Percentiles rank a stretch among this genome's conserved stretches.
These are phyloP conservation scores for Odontocerum albicorne DNA, from an alignment of 2,888 invertebrate genomes.

Conservation along the genomic window DNA sequence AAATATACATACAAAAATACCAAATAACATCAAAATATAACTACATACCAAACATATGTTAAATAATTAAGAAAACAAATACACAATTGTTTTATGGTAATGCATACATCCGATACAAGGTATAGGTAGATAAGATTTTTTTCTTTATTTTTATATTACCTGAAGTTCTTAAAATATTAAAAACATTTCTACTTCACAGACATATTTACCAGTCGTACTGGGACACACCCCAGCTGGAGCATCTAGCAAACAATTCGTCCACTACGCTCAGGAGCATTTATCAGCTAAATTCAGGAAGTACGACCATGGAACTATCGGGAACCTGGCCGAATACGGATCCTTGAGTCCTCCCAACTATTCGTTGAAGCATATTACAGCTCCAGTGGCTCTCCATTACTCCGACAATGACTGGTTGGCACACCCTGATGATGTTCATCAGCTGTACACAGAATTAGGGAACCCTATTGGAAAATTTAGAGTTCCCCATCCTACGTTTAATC, in stretches of 20 bases:
- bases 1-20: no score
- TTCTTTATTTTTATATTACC: no score
- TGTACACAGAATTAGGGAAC: conserved; percentile 52
- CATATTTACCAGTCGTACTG: conserved; percentile 60
- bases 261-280: conserved; percentile 53
- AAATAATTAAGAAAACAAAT: no score
- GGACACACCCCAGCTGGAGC: conserved; percentile 64
- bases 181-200: conserved; percentile 39
- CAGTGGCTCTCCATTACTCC: conserved; percentile 56
- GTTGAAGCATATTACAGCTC: conserved; percentile 48
- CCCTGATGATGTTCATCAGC: conserved; percentile 51
- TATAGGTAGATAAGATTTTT: no score
- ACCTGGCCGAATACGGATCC: conserved; percentile 51
- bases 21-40: no score
- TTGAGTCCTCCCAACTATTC: conserved; percentile 53
- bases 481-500: conserved; percentile 57
- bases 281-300: conserved; percentile 48
- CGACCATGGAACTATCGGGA: conserved; percentile 54
- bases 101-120: no score
- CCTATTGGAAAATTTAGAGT: conserved; percentile 53
- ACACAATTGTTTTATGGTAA: no score
- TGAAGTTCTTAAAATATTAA: no score
- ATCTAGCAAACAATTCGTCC: conserved; percentile 52
- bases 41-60: no score
- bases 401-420: conserved; percentile 59